Evolutionary conservation across 1,140 invertebrate genomes (phyloP), one percentile per base, ranked within the genome.

Genomic region (Eufriesea mexicana): DNA sequence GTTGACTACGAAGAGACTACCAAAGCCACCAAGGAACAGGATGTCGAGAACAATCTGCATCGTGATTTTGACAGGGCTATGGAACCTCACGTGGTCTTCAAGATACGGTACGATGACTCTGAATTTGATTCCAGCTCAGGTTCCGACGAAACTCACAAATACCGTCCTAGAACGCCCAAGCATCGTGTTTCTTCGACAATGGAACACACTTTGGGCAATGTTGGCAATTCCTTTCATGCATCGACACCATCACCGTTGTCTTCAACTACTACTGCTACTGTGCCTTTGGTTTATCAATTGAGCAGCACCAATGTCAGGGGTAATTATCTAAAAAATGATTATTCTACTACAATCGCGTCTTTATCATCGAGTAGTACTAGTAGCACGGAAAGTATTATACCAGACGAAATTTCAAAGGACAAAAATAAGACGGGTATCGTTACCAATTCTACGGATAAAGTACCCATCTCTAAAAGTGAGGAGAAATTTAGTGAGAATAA

Each of bases 31-130:
- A 55, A 79, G 18, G 79, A 87, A n/a, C 55, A 76, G 20, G 54
- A 87, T 4, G 10, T 35, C 16, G 61, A 45, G 28, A 61, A 72
- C n/a, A 59, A 73, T 57, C 16, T 86, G 28, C 89, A 89, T 64
- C 67, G 85, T 4, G 84, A 77, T 8, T 93, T 93, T 18, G 90
- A 92, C 74, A 88, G 86, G 6, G 90, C 86, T 0, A 93, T 92
- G 90, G 92, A 92, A 59, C 90, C 93, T 0, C 92, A 93, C 72
- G 93, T 94, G 54, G 86, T 94, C 20, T 94, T 94, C 73, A 92
- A 93, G 66, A 93, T 94, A n/a, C 84, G 91, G 0, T 92, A 92
- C 82, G 93, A 94, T 59, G 94, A 94, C 59, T 91, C 92, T 0
- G 92, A 93, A 6, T 91, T 92, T 62, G 92, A 94, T 49, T 91